Evolutionary conservation across 2,888 invertebrate genomes (phyloP), one percentile per base, ranked within the genome.

Genomic region (Chrysotoxum bicinctum): DNA sequence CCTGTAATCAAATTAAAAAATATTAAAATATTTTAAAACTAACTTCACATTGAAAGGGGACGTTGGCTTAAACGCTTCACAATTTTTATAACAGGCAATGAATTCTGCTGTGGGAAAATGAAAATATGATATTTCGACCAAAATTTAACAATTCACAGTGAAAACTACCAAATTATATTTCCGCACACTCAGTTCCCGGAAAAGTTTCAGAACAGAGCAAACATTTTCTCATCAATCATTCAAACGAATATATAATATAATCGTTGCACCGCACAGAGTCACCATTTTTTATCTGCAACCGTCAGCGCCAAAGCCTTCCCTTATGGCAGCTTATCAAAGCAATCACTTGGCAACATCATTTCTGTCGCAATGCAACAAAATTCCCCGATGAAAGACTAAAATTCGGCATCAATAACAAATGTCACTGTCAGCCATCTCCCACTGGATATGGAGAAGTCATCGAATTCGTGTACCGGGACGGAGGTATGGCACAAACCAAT

Each of bases 321-420:
- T 56, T 40, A 50, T 73, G 68, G 60, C 66, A 52, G 40, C 50
- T 73, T 72, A 58, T 83, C 78, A 83, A 78, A 73, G 83, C 68
- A 62, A 78, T 78, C 83, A 73, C 66, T 83, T 78, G 83, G 83
- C 78, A 83, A 48, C 73, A 74, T 69, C 54, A 73, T 68, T 68
- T 62, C 68, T 83, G 83, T 83, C 83, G 83, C 83, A 83, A 54
- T 83, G 83, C 83, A 83, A 83, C 83, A 74, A 54, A 78, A 68
- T 73, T 73, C 60, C 40, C 69, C 78, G 83, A 68, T 78, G 78
- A 83, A 74, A 77, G 73, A 68, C 66, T 77, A 40, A 62, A 69
- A 69, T 69, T 64, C 83, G 54, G 35, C 78, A 78, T 83, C 82
- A 72, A 82, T 78, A 78, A 78, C 68, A 69, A 78, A 78, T 73